Evolutionary conservation across 2,113 vertebrate species (phyloP).

Genomic region (Corythoichthys haematopterus): DNA sequence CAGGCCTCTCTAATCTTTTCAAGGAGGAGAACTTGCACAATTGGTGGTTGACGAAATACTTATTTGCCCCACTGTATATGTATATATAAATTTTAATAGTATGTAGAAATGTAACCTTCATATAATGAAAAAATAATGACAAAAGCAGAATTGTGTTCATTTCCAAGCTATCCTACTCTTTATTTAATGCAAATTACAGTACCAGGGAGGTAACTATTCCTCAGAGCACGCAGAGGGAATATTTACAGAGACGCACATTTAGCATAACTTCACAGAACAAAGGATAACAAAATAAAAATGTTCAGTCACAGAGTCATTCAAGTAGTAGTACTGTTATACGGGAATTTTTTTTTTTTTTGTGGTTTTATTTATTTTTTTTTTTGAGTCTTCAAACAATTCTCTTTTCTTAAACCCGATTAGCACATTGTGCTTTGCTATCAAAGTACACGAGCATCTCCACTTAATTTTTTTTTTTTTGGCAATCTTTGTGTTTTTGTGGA

Average conservation of each 20-base stretch:
- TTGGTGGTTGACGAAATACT: too few relatives aligned
- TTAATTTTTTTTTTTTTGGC: conserved; percentile 65
- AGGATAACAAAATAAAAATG: conserved; percentile 84
- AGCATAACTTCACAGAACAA: conserved; percentile 94
- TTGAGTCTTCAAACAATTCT: conserved; percentile 22
- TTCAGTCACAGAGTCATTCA: conserved; percentile 99
- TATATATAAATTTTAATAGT: too few relatives aligned
- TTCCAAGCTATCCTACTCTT: conserved; percentile 99
- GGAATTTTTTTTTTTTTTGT: conserved; percentile 85
- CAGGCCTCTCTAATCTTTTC: too few relatives aligned
- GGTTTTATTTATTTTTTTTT: conserved; percentile 39
- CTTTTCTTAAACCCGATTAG: conserved; percentile 75
- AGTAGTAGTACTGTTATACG: conserved; percentile 99
- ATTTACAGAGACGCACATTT: conserved; percentile 92
- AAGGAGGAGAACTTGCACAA: too few relatives aligned
- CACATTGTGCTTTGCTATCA: conserved; percentile 53
- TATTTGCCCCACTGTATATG: too few relatives aligned
- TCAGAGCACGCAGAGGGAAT: conserved; percentile 95
- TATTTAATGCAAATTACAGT: conserved; percentile 99
- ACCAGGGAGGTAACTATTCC: conserved; percentile 99
- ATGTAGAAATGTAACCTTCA: not conserved
- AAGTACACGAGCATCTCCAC: conserved; percentile 29
- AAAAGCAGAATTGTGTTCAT: conserved; percentile 64
- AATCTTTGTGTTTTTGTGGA: conserved; percentile 74
- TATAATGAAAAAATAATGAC: not conserved